phyloP scores from a whole-genome alignment of 2,888 invertebrate species.

The Amphiduros pacificus region DNA sequence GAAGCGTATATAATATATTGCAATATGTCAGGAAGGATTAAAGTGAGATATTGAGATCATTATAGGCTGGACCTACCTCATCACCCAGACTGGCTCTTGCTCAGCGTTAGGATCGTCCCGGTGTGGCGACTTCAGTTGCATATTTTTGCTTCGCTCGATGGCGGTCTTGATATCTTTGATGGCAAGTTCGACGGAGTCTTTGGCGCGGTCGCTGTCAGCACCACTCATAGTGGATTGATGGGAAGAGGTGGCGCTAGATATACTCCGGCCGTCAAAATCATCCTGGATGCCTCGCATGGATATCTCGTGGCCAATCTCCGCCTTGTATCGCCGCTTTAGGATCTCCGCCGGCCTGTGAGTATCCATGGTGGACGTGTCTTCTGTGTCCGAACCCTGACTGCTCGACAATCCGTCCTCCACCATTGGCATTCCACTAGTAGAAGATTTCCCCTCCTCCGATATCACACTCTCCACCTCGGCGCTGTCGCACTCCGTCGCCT shows the following conservation, averaged over 20 bases:
- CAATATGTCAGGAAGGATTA: no score
- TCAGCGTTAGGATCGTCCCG: constrained; percentile 20
- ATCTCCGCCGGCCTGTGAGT: constrained; percentile 69
- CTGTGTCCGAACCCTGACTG: constrained; percentile 89
- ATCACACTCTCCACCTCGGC: constrained; percentile 75
- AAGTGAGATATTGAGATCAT: no score
- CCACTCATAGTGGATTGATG: constrained; percentile 11
- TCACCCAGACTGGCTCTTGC: constrained; percentile 55
- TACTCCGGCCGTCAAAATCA: neutral
- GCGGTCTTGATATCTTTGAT: constrained; percentile 83
- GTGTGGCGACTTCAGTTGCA: constrained; percentile 36
- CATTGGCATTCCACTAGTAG: constrained; percentile 72
- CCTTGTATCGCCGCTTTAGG: constrained; percentile 64
- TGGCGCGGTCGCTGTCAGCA: neutral
- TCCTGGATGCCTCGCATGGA: neutral
- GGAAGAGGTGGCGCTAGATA: constrained; percentile 4
- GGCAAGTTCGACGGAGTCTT: constrained; percentile 61
- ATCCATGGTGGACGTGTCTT: constrained; percentile 61
- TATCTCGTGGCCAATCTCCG: constrained; percentile 35
- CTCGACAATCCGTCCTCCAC: constrained; percentile 92
- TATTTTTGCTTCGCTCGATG: constrained; percentile 69
- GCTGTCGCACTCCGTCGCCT: constrained; percentile 90
- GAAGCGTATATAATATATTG: no score
- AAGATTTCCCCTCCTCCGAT: constrained; percentile 47
- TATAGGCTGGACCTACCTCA: constrained; percentile 53